These are phyloP conservation scores for Acinonyx jubatus DNA, from an alignment of 2,113 vertebrate genomes.

Conservation along the genomic window DNA sequence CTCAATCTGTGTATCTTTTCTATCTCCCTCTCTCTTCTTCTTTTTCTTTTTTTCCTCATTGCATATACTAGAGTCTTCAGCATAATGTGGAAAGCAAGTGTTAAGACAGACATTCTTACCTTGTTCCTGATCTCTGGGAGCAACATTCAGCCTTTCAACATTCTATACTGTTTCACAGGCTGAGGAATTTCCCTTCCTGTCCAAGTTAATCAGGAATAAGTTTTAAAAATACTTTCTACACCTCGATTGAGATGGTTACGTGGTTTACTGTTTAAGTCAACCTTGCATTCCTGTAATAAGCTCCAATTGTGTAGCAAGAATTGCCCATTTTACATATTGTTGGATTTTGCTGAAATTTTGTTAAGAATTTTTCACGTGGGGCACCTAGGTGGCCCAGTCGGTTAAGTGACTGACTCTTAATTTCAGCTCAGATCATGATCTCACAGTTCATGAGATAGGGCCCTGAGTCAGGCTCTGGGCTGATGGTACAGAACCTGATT, in stretches of 20 bases:
- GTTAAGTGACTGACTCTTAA: no score
- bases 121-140: neutral
- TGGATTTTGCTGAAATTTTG: neutral
- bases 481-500: no score
- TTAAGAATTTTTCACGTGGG: neutral
- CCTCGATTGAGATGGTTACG: neutral
- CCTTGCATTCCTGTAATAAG: neutral
- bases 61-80: neutral
- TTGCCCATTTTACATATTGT: neutral
- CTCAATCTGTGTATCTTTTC: neutral
- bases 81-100: neutral
- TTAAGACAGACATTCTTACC: neutral
- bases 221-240: neutral
- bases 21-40: no score
- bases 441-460: no score
- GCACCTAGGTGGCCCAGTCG: no score
- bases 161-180: neutral
- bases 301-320: neutral
- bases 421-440: no score
- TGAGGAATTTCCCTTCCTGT: neutral
- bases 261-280: neutral
- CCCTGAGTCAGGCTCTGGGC: no score
- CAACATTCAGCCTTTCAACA: neutral
- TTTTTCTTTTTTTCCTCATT: neutral
- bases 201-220: neutral